phyloP scores from a whole-genome alignment of 2,888 invertebrate genomes.

The Chalcosyrphus nemorum region DNA sequence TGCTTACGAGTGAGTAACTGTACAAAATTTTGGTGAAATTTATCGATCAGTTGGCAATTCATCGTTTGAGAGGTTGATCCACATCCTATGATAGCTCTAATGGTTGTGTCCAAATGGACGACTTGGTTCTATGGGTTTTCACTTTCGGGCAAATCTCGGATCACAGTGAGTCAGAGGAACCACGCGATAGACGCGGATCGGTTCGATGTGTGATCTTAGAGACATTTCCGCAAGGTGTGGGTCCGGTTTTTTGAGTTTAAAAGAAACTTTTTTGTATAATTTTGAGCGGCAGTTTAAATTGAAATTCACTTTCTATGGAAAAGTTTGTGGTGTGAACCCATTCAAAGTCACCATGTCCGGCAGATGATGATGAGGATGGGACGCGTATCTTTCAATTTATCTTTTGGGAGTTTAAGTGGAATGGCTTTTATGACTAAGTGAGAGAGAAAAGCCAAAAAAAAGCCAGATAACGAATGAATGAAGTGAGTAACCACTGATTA shows the following conservation, averaged over 20 bases:
- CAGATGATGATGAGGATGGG: neutral
- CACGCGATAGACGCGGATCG: neutral
- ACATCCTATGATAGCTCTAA: constrained; percentile 52
- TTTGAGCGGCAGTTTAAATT: constrained; percentile 14
- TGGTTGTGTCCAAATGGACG: constrained; percentile 64
- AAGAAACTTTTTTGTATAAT: constrained; percentile 5
- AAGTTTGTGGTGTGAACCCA: neutral
- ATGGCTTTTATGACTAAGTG: neutral
- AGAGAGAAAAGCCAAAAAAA: neutral
- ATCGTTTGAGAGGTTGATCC: constrained; percentile 26
- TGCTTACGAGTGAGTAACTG: constrained; percentile 35
- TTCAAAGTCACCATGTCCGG: neutral
- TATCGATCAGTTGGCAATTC: too few species aligned
- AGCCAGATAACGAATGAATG: neutral
- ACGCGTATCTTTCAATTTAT: constrained; percentile 12
- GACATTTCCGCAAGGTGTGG: constrained; percentile 60
- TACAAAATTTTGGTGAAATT: constrained; percentile 51
- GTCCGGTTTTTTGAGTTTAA: constrained; percentile 19
- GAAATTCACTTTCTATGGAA: constrained; percentile 42
- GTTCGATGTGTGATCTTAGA: neutral
- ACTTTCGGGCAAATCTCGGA: constrained; percentile 30
- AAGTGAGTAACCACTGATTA: neutral
- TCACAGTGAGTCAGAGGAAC: constrained; percentile 40
- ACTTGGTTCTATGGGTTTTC: constrained; percentile 23
- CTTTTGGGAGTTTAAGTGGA: neutral